Percentiles rank a stretch among this genome's conserved stretches.
Conservation (phyloP, 2,888 invertebrate species). For the Meteorus cinctellus region DNA sequence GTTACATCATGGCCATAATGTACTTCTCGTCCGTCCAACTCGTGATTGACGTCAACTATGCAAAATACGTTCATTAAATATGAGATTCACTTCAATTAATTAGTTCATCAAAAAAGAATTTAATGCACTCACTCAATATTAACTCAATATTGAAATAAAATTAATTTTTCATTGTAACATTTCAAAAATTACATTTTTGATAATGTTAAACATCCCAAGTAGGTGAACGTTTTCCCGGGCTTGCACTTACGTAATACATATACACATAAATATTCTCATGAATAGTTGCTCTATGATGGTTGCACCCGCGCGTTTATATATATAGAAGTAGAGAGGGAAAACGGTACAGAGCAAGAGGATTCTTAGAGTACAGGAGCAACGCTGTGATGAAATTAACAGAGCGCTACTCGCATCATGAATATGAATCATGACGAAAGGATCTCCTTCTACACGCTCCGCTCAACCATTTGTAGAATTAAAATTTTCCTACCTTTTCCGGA, state of each 20-base stretch:
- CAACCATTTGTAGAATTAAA: slow-evolving; percentile 53
- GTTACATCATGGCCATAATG: not conserved
- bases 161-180: slow-evolving; percentile 8
- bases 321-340: slow-evolving; percentile 30
- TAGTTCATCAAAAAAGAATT: not conserved
- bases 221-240: slow-evolving; percentile 36
- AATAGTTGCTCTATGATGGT: slow-evolving; percentile 38
- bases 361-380: slow-evolving; percentile 28
- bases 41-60: too few species aligned
- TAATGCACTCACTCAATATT: not conserved
- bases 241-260: slow-evolving; percentile 37
- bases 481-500: slow-evolving; percentile 42
- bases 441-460: slow-evolving; percentile 44
- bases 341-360: slow-evolving; percentile 45
- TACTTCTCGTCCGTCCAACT: too few species aligned
- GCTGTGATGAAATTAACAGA: slow-evolving; percentile 59
- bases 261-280: slow-evolving; percentile 36
- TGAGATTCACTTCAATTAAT: not conserved
- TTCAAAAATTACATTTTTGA: not conserved
- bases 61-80: too few species aligned
- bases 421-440: slow-evolving; percentile 55
- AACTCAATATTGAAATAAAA: not conserved
- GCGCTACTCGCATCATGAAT: slow-evolving; percentile 58
- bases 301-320: slow-evolving; percentile 33
- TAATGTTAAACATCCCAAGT: slow-evolving; percentile 17